These are phyloP conservation scores for Geopemphigus sp. DNA, from an alignment of 1,140 invertebrate genomes.

Conservation along the genomic window DNA sequence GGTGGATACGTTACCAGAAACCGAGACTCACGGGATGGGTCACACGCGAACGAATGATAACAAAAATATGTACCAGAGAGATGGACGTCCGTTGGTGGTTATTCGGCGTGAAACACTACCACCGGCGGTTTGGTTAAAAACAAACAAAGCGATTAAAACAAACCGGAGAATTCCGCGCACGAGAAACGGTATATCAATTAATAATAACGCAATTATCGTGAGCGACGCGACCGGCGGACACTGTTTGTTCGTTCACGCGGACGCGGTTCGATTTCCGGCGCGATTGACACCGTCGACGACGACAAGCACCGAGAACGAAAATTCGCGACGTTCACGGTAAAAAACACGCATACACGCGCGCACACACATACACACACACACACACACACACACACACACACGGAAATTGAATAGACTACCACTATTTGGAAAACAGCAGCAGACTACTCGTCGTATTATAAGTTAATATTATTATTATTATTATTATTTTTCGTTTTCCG, in stretches of 20 bases:
- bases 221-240: not conserved
- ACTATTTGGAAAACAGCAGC: too few species aligned
- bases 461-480: not conserved
- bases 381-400: not conserved
- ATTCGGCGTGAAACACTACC: constrained; percentile 21
- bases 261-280: not conserved
- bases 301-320: constrained; percentile 9
- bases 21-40: not conserved
- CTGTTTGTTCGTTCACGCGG: not conserved
- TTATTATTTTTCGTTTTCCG: too few species aligned
- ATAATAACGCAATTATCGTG: not conserved
- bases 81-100: constrained; percentile 34
- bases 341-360: not conserved
- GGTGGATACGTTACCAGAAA: too few species aligned
- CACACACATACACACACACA: not conserved
- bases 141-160: constrained; percentile 22
- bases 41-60: not conserved
- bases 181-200: not conserved
- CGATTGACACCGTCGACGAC: not conserved
- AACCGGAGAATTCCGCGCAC: constrained; percentile 2
- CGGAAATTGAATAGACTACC: too few species aligned
- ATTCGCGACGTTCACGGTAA: not conserved
- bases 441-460: too few species aligned
- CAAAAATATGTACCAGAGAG: constrained; percentile 26
- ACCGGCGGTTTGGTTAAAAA: constrained; percentile 4